Conservation (phyloP, 2,888 invertebrate genomes). For the Cephus sareptanus region DNA sequence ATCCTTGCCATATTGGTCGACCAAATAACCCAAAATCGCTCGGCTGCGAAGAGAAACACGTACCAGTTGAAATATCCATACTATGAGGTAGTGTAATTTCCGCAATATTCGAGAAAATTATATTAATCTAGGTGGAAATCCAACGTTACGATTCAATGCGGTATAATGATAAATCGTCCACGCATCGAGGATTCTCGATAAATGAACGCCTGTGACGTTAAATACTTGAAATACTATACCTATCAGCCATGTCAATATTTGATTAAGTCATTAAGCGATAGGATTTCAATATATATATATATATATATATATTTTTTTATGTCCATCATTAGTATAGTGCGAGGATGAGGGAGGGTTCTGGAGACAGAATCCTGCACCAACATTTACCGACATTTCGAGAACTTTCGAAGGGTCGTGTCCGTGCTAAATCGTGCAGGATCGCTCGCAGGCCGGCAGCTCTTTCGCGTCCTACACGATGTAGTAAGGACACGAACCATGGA, state of each 20-base stretch:
- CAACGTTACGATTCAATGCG: neutral
- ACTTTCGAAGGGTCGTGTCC: no score
- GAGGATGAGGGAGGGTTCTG: no score
- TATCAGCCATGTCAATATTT: neutral
- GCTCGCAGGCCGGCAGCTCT: no score
- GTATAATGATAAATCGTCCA: neutral
- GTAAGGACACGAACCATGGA: no score
- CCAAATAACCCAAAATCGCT: constrained; percentile 75
- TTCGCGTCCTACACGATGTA: no score
- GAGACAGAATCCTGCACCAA: no score
- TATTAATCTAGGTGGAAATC: neutral
- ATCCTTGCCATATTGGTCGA: constrained; percentile 74
- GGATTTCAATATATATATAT: no score
- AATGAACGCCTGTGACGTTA: neutral
- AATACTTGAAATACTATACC: neutral
- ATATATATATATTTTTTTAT: no score
- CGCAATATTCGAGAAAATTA: neutral
- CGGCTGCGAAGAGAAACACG: constrained; percentile 68
- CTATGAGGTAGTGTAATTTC: neutral
- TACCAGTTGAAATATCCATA: constrained; percentile 31
- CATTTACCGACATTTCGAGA: no score
- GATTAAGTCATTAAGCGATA: neutral
- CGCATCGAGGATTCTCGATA: neutral
- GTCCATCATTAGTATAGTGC: no score
- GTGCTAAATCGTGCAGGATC: no score